A percentile compares a stretch with the other conserved stretches of the same genome.
Conservation (phyloP, 2,113 vertebrate genomes). For the Nycticebus coucang region DNA sequence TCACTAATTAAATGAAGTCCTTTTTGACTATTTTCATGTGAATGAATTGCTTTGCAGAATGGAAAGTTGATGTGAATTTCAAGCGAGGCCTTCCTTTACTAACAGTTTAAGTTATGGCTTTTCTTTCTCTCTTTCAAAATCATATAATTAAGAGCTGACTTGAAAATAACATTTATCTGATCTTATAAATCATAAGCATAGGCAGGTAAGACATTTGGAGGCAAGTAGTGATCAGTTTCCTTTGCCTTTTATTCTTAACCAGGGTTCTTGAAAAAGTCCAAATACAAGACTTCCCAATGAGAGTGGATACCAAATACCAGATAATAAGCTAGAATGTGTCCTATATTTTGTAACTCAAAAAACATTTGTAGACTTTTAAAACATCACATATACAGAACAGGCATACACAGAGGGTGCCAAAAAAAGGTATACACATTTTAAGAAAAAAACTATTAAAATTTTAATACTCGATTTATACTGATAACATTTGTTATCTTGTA, state of each 20-base stretch:
- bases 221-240: not conserved
- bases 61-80: not conserved
- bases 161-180: slow-evolving; percentile 41
- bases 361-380: not conserved
- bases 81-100: not conserved
- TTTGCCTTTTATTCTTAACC: slow-evolving; percentile 45
- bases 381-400: not conserved
- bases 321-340: not conserved
- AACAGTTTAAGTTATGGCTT: slow-evolving; percentile 15
- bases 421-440: no score
- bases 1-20: slow-evolving; percentile 90
- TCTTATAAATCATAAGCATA: slow-evolving; percentile 14
- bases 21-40: slow-evolving; percentile 84
- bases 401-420: not conserved
- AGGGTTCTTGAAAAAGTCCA: not conserved
- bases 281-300: not conserved
- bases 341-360: not conserved
- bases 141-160: slow-evolving; percentile 33
- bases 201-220: slow-evolving; percentile 20
- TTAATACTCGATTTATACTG: no score
- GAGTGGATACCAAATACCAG: not conserved
- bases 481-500: no score
- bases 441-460: no score
- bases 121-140: slow-evolving; percentile 32
- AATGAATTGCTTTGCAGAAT: slow-evolving; percentile 74